Conservation (phyloP, 2,888 invertebrate genomes). For the Nephrotoma flavescens region DNA sequence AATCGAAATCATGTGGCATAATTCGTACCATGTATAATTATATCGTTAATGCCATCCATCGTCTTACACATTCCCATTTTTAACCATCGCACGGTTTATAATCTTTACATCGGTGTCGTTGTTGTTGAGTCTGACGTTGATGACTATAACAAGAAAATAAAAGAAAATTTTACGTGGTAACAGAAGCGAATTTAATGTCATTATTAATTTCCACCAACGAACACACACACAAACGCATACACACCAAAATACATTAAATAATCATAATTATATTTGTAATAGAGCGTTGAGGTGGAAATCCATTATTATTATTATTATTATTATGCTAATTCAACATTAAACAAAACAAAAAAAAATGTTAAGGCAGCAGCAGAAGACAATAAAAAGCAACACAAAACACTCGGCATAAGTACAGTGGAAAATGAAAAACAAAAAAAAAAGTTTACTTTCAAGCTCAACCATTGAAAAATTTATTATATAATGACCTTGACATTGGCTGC, state of each 20-base stretch:
- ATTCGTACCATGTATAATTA: background rate
- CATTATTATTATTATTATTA: background rate
- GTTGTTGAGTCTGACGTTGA: background rate
- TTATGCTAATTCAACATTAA: background rate
- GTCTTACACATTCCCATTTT: background rate
- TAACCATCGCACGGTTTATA: background rate
- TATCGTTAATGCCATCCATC: background rate
- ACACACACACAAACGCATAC: background rate
- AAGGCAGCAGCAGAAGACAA: background rate
- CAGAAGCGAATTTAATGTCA: background rate
- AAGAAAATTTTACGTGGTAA: background rate
- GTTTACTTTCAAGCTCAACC: background rate
- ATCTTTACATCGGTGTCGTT: background rate
- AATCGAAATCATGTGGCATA: background rate
- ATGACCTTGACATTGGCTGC: background rate
- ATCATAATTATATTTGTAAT: background rate
- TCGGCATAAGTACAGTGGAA: background rate
- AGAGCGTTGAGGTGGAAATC: background rate
- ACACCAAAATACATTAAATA: background rate
- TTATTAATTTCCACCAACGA: background rate
- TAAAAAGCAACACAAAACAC: background rate
- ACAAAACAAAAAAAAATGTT: background rate
- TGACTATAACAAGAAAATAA: background rate
- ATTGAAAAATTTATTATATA: background rate
- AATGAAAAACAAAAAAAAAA: background rate